Base-by-base conservation (phyloP, 2,888 invertebrate genomes). In the Sarcophaga carnaria region DNA sequence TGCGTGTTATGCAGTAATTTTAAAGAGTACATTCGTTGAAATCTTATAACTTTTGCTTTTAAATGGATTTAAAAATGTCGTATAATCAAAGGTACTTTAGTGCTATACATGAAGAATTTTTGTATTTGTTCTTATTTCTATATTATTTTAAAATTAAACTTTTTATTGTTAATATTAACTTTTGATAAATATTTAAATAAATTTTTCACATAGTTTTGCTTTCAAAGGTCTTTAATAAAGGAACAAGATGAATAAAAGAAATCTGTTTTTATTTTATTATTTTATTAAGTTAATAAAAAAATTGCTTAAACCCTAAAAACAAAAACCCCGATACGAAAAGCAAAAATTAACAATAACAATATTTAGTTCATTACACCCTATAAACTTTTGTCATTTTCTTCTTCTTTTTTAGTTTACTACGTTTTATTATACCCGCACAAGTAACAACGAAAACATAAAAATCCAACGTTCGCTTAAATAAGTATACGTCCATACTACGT, bases 361-460 rank as follows among this genome's bases (percentile, higher is more conserved):
- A 71, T 54, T 74, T 83, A 62, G 83, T 83, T 83, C 79, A 79
- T 74, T 79, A 83, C 74, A 83, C 69, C 54, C 79, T 62, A 49
- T 78, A 59, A 66, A 27, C 37, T 59, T 71, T 66, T 75, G 54
- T 54, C 17, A 54, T 54, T 54, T 54, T 54, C 17, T 54, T 54
- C 17, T 54, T 37, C 37, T 8, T 37, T 37, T 37, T 37, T 37
- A 10, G 37, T 37, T 37, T 37, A 54, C 54, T 54, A 54, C 54
- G 54, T 54, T 54, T 54, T 54, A 54, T 54, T 54, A 54, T 54
- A 54, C 12, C 54, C 54, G 54, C 17, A 54, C 54, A 54, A 54
- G 54, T 17, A 54, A 17, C 54, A 54, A 17, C 54, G 54, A 54
- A 54, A 54, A 54, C 54, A 54, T 17, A 54, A 54, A 37, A 54